Percentiles rank a stretch among this genome's conserved stretches.
These are phyloP conservation scores for Microcebus griseorufus DNA, from an alignment of 2,113 vertebrate genomes.

Conservation along the genomic window DNA sequence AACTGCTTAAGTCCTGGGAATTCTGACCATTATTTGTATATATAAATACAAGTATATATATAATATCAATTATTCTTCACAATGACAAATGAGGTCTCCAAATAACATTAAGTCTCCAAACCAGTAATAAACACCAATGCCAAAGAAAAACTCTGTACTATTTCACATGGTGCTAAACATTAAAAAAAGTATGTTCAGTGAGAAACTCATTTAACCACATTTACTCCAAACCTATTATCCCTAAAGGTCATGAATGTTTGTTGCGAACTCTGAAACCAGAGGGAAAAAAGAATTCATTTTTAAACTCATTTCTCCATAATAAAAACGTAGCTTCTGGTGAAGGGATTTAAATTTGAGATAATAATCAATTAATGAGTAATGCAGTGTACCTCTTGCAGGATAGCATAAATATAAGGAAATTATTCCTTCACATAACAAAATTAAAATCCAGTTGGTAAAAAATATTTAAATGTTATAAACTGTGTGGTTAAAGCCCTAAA, in stretches of 20 bases:
- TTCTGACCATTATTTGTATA: background rate
- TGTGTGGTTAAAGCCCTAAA: constrained; percentile 9
- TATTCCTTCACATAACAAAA: background rate
- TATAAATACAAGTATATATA: background rate
- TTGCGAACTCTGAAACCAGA: background rate
- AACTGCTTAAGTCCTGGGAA: background rate
- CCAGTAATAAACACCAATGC: background rate
- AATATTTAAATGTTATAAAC: background rate
- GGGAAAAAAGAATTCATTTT: background rate
- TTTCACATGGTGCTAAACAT: background rate
- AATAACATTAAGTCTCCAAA: background rate
- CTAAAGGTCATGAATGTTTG: background rate
- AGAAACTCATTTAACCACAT: background rate
- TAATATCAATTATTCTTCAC: background rate
- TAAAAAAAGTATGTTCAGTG: background rate
- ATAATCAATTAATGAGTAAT: background rate
- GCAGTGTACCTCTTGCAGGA: background rate
- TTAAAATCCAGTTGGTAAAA: background rate
- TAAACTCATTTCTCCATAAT: background rate
- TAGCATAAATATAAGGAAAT: background rate
- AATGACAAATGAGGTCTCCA: background rate
- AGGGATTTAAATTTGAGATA: background rate
- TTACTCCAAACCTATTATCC: background rate
- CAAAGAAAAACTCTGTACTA: background rate
- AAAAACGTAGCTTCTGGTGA: background rate